Base-by-base conservation (phyloP, 2,888 invertebrate species). In the Xylota segnis region DNA sequence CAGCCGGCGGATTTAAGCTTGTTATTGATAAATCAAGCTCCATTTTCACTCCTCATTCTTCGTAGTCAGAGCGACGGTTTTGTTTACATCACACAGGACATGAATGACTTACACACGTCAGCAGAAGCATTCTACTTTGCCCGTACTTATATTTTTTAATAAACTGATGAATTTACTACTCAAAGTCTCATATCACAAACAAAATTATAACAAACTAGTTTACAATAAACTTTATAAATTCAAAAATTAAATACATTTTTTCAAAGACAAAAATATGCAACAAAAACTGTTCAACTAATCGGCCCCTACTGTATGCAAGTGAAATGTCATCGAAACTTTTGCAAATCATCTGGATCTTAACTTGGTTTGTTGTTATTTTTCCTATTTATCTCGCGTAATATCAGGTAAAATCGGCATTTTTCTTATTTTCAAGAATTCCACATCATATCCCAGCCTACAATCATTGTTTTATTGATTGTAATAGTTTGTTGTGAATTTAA, bases 281-380 rank as follows among this genome's bases (percentile, higher is more conserved):
- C 12, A 23, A 50, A 14, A 18, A 4, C 2, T 50, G 12, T 18
- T 45, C 45, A 5, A 45, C 23, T 4, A 50, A 23, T 10, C 10
- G 50, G 18, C 50, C 50, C 0, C 50, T 16, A 50, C 50, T 50
- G 50, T 50, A 50, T 9, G 18, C 10, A 32, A 32, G 2, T 54
- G 54, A 54, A 54, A 54, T 54, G 54, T 32, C 54, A 54, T 54
- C 32, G 9, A 7, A 4, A 14, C 10, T 58, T 23, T 29, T 45
- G 43, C 29, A 45, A 32, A 63, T 29, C 45, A 32, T 45, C 16
- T 45, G 16, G n/a, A 7, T 37, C 4, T 29, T 5, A 29, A n/a
- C n/a, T 23, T 9, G 3, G 18, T 32, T 45, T 63, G 16, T 45
- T 45, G 14, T 63, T 63, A 16, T 47, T 27, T 63, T 63, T 32